Base-by-base conservation (phyloP, 2,888 invertebrate genomes). In the Steinernema hermaphroditum region DNA sequence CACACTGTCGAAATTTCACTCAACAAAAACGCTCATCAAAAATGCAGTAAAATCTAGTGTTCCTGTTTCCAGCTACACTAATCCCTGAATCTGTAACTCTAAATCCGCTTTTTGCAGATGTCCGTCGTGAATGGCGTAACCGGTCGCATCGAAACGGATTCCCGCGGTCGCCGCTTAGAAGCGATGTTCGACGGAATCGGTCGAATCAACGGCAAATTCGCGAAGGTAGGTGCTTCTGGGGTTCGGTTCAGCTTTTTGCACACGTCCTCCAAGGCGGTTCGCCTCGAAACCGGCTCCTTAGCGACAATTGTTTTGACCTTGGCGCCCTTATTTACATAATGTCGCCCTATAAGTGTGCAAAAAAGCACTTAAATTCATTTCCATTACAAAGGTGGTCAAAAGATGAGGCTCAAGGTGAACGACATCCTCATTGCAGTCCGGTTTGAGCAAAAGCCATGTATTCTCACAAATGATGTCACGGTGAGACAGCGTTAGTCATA, bases 121-220 rank as follows among this genome's bases (percentile, higher is more conserved):
- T 32, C 50, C 6, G 22, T 75, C 14, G 29, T 54, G 43, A 69
- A 76, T 27, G 69, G 70, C 2, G 32, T 44, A 19, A 75, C 75
- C 37, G 75, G 75, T 32, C 37, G 29, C 57, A 69, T 75, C 14
- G 27, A 50, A 19, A 57, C 76, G 29, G 69, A 71, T 72, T 41
- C 49, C n/a, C 69, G 50, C 68, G 76, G 76, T 16, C 44, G 68
- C 41, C 69, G 75, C 43, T 24, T 41, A 8, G 76, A 77, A 24
- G 29, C 71, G 19, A 71, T 72, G 50, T 41, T 75, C 37, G 50
- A 49, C 22, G 75, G 75, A 9, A 76, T 75, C 37, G 76, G 77
- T 1, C 69, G 76, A 32, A 75, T 69, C 32, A 57, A 46, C 34
- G 74, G 62, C 43, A 68, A 69, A 41, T 74, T 74, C 68, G 68